Conservation (phyloP, 2,888 invertebrate genomes). For the Drosophila paranaensis region DNA sequence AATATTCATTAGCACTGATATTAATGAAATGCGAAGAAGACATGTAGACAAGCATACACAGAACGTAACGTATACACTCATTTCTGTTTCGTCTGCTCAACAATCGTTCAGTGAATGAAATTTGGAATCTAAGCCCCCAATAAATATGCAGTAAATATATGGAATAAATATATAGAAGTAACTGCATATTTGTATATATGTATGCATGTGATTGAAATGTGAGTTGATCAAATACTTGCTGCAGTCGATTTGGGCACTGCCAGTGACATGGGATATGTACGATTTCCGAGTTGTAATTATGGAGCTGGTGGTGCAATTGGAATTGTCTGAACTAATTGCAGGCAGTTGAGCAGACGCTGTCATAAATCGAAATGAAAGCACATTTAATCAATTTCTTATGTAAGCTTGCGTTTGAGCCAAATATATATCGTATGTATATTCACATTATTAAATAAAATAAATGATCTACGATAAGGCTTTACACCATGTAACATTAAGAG, state of each 20-base stretch:
- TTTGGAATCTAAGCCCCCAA: conserved; percentile 13
- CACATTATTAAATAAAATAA: neutral
- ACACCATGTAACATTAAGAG: neutral
- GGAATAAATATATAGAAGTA: too few relatives aligned
- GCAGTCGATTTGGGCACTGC: too few relatives aligned
- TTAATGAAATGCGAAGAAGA: conserved; percentile 9
- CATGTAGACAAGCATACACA: neutral
- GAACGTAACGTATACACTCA: neutral
- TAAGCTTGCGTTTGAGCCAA: too few relatives aligned
- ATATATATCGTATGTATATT: too few relatives aligned
- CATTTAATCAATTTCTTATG: too few relatives aligned
- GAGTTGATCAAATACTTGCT: neutral
- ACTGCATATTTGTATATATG: neutral
- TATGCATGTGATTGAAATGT: neutral
- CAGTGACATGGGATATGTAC: neutral
- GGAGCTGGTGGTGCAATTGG: neutral
- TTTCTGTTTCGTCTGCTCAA: neutral
- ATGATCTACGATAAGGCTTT: too few relatives aligned
- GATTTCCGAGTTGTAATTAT: neutral
- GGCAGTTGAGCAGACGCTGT: neutral
- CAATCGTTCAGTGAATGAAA: conserved; percentile 25
- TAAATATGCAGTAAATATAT: too few relatives aligned
- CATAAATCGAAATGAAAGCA: neutral
- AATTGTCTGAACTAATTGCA: neutral
- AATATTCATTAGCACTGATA: conserved; percentile 55